Base-by-base conservation (phyloP, 35 echinoderm and acorn worm genomes). In the Strongylocentrotus purpuratus region DNA sequence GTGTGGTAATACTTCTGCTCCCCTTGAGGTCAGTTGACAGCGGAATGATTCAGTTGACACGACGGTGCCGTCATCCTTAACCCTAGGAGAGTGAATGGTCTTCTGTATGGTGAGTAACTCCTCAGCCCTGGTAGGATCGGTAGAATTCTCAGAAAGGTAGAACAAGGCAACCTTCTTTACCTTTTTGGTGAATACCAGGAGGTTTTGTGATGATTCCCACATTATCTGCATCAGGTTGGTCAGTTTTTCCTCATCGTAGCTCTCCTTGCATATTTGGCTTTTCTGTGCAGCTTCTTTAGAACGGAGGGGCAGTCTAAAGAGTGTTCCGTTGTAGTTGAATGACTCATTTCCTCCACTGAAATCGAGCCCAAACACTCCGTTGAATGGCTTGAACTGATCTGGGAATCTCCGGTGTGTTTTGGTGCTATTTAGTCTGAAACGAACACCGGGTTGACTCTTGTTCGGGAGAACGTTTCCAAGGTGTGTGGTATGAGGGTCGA, bases 171-270 rank as follows among this genome's bases (percentile, higher is more conserved):
- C 95, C 33, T 94, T 46, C 46, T 95, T 46, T 7, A 99, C 94
- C 45, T 97, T 97, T 94, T 97, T 94, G n/a, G 98, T 99, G 86
- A 99, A 99, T 0, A 99, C 31, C 22, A 99, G 59, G 32, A 99
- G 55, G 9, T 94, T 87, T 14, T 22, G 20, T 33, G 96, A 94
- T 15, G 95, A 85, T 28, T 96, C 88, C 86, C 94, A 91, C 0
- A 98, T 65, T 20, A 22, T 70, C 0, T 25, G 55, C 25, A 98
- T 47, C 22, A 98, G 47, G 2, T 59, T 11, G 33, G 59, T 96
- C 52, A 97, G 94, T 32, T 93, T 96, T 7, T n/a, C 48, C 47
- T 85, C 94, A 48, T 92, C 13, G 45, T 95, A 97, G 46, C 32
- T 95, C 86, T 95, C 70, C 25, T 47, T 45, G 33, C 95, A 95